Evolutionary conservation across 2,113 vertebrate genomes (phyloP).

Genomic region (Anarhynchus alexandrinus): DNA sequence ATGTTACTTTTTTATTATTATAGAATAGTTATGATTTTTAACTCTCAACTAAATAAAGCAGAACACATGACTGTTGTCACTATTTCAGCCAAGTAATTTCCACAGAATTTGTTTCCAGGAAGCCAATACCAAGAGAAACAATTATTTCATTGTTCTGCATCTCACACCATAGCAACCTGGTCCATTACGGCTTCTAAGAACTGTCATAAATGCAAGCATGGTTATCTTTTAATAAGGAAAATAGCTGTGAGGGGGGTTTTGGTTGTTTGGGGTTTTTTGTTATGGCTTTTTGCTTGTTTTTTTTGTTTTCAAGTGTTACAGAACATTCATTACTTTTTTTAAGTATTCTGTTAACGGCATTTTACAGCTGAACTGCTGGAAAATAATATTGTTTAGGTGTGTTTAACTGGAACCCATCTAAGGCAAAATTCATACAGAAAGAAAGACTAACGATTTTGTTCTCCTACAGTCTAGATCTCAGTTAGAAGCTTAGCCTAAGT

Average conservation of each 20-base stretch:
- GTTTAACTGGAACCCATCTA: background rate
- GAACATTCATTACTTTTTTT: background rate
- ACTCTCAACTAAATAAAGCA: background rate
- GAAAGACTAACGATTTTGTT: conserved; percentile 37
- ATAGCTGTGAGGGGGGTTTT: background rate
- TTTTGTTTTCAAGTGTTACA: conserved; percentile 6
- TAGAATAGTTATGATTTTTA: conserved; percentile 20
- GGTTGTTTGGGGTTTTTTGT: background rate
- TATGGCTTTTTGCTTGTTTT: background rate
- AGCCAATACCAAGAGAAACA: conserved; percentile 57
- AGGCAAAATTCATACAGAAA: conserved; percentile 4
- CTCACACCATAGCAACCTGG: conserved; percentile 51
- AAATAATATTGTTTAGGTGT: background rate
- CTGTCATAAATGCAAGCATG: conserved; percentile 37
- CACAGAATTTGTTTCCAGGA: conserved; percentile 65
- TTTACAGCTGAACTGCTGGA: conserved; percentile 7
- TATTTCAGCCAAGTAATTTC: conserved; percentile 50
- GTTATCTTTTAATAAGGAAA: conserved; percentile 57
- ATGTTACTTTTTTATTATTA: background rate
- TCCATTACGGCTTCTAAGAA: conserved; percentile 51
- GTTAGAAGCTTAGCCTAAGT: conserved; percentile 42
- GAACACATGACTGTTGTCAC: conserved; percentile 22
- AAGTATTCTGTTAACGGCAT: background rate
- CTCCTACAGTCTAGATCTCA: conserved; percentile 29
- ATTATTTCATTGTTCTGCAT: conserved; percentile 63